Base-by-base conservation (phyloP, 2,888 invertebrate species). In the Biston stratarius region DNA sequence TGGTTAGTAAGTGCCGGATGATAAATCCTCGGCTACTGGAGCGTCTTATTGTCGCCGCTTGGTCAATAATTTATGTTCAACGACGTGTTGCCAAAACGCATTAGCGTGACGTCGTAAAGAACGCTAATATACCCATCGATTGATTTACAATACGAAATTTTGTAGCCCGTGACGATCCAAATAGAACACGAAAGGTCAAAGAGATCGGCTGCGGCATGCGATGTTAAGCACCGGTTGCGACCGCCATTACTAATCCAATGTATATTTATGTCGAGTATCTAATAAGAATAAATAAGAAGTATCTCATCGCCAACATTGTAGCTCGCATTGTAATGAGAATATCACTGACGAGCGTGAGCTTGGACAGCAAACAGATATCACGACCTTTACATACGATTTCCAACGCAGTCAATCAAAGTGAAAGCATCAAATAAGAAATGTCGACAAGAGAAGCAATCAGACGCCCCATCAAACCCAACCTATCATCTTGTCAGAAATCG, bases 401-500 rank as follows among this genome's bases (percentile, higher is more conserved):
- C 87, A 87, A 90, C 84, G 82, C 84, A 88, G 90, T 89, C 88
- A 92, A 92, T 92, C 93, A 93, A 92, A 92, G 92, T 89, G 93
- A 94, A 94, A 94, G 92, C 89, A 85, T 82, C 83, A 83, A 74
- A 74, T 73, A 67, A 85, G 86, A 86, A 89, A 91, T 84, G 91
- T 90, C 90, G 88, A 92, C 92, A 92, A 93, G 92, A 91, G 92
- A 90, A 85, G 93, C 91, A 94, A 94, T 94, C 94, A 92, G 90
- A 90, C 87, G 87, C 85, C 85, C 83, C 92, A 91, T 92, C 92
- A 90, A 89, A 91, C 87, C 76, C 83, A 91, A 90, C 92, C 92
- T 93, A 93, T 93, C 93, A 94, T 94, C 93, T 92, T 87, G 87
- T 85, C 88, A 89, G 90, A 92, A 91, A 94, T 91, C 92, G 92